Evolutionary conservation across 64 coral and sea anemone species (phyloP), one percentile per base, ranked within the genome.

Genomic region (Hydrozoanthus tunicans): DNA sequence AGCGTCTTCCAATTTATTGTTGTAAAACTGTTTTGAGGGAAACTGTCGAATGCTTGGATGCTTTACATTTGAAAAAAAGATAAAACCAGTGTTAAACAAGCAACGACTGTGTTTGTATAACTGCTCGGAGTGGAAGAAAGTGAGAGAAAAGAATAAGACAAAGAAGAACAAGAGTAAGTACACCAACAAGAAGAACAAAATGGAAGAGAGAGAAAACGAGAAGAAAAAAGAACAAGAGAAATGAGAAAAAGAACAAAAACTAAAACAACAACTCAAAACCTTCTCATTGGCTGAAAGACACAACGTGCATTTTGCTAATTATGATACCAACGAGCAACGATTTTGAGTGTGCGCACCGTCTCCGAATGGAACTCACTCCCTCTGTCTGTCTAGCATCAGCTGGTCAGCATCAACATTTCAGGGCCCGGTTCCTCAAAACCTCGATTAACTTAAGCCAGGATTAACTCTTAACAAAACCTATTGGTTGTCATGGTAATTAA

Each of bases 21-120:
- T 66, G 83, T 94, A 94, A 83, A 96, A 96, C 54, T 91, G 90
- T 61, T 92, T 76, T 27, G 95, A 96, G 4, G 91, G 89, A 63
- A 96, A 94, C 51, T 89, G 86, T 5, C 92, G 83, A 67, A 96
- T 91, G 73, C 92, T 96, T 8, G 95, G 95, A 64, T 96, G 92
- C 94, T 96, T 72, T 6, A 66, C 13, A 58, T 69, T 10, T 63
- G 23, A 13, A 59, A 4, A n/a, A n/a, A 15, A 53, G 5, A 53
- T 8, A 43, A 27, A 71, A 66, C 56, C 26, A 54, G 81, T 69
- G 20, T 10, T 67, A 51, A 58, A 85, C 23, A 32, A 43, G 12
- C 17, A 17, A 59, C 4, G 14, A 23, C 79, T 57, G 27, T 26
- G 24, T 9, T 51, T 3, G n/a, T 12, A 79, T 13, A 79, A 4